phyloP scores from a whole-genome alignment of 2,888 invertebrate genomes.

The Lepas anatifera region DNA sequence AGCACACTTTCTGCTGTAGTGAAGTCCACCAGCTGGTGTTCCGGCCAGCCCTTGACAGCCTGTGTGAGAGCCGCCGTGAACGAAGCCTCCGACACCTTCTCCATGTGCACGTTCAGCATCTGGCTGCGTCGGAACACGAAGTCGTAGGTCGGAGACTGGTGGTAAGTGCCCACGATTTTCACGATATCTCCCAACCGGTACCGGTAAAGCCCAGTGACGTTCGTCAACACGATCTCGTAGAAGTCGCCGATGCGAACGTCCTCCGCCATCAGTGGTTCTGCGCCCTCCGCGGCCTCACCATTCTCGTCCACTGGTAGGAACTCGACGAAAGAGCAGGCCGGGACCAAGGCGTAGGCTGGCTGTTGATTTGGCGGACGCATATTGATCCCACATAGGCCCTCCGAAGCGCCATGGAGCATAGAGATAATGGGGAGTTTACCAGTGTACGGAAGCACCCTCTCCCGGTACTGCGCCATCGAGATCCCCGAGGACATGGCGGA shows the following conservation, averaged over 20 bases:
- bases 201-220: conserved; percentile 30
- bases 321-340: background rate
- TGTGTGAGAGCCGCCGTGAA: conserved; percentile 30
- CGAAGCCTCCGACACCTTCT: conserved; percentile 32
- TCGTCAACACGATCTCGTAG: conserved; percentile 33
- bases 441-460: background rate
- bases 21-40: background rate
- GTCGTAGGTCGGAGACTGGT: conserved; percentile 26
- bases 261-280: conserved; percentile 13
- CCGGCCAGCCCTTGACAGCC: conserved; percentile 19
- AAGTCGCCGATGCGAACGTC: conserved; percentile 24
- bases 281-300: background rate
- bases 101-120: conserved; percentile 33
- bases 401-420: background rate
- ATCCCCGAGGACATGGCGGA: background rate
- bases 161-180: conserved; percentile 28
- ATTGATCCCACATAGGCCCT: background rate
- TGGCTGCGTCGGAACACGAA: conserved; percentile 25
- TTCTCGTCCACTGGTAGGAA: background rate
- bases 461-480: background rate
- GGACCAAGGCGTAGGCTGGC: background rate
- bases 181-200: conserved; percentile 33
- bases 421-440: background rate
- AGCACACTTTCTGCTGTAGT: conserved; percentile 14
- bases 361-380: background rate